A percentile compares a stretch with the other conserved stretches of the same genome.
phyloP scores from a whole-genome alignment of 2,888 invertebrate species.

The Synergus umbraculus region DNA sequence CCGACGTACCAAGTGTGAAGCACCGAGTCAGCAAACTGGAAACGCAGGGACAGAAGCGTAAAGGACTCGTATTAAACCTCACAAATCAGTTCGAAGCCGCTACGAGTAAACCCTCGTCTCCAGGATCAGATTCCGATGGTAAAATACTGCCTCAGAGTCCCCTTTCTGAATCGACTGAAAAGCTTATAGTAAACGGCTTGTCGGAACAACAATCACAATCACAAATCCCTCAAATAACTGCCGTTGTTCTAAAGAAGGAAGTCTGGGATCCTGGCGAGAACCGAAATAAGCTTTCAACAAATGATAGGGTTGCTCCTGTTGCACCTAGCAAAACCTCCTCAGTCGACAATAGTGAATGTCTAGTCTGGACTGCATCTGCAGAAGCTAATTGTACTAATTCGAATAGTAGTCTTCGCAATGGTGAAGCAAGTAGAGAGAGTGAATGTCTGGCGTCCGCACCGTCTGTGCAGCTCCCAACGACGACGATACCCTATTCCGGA shows the following conservation, averaged over 20 bases:
- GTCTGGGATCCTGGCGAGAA: conserved; percentile 85
- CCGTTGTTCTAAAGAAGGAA: conserved; percentile 79
- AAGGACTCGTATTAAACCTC: conserved; percentile 80
- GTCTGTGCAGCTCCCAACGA: conserved; percentile 36
- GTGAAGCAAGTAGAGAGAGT: conserved; percentile 56
- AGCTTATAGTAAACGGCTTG: conserved; percentile 50
- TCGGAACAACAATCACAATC: conserved; percentile 47
- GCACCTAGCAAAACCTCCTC: background rate
- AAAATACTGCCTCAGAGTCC: conserved; percentile 35
- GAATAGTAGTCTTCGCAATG: conserved; percentile 44
- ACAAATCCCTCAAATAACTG: conserved; percentile 53
- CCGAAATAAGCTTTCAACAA: conserved; percentile 46
- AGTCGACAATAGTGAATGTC: conserved; percentile 72
- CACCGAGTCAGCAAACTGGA: conserved; percentile 87
- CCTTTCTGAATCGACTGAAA: conserved; percentile 27
- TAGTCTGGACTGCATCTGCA: conserved; percentile 79
- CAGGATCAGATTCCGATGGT: conserved; percentile 55
- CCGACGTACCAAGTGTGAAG: conserved; percentile 78
- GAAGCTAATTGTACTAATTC: conserved; percentile 68
- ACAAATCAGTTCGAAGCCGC: conserved; percentile 80
- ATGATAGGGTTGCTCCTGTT: background rate
- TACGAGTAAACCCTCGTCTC: conserved; percentile 75
- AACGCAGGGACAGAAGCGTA: conserved; percentile 78
- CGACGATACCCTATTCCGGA: conserved; percentile 47
- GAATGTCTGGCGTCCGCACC: conserved; percentile 57